Evolutionary conservation across 2,797 vertebrate genomes (phyloP), one percentile per base, ranked within the genome.

Genomic region (Fistularia tabacaria): DNA sequence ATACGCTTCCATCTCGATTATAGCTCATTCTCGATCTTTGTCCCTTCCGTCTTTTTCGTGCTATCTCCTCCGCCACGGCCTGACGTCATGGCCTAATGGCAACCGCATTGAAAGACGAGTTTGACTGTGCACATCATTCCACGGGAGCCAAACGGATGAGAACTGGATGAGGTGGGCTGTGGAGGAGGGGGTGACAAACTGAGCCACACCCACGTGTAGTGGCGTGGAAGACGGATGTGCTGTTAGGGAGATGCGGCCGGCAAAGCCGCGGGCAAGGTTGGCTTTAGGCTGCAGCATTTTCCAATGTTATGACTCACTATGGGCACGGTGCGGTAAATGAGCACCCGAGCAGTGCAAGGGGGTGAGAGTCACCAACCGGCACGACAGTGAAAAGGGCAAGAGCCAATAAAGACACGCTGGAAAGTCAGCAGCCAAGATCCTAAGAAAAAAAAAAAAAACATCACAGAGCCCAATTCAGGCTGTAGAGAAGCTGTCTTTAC

Each of bases 231-330:
- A 38, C 58, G 60, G 62, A 59, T 52, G 51, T 49, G 53, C 56
- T 51, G 51, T 9, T 7, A 45, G 54, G 59, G n/a, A n/a, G 73
- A 9, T 66, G 57, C 71, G 70, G 51, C 59, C 38, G 1, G 49
- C 15, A 47, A 57, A 41, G 62, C 74, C 70, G 59, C 56, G 36
- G 76, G 77, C 76, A 85, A 76, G 81, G 76, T 82, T 25, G 50
- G 61, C 66, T 67, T 64, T 53, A 48, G 59, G 69, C 75, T 70
- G 73, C 71, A 74, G 72, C 72, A 68, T 81, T 78, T n/a, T 81
- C 64, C 75, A 83, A 80, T 68, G 66, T 75, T 66, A 67, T 86
- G 80, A 86, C 73, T 86, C 86, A 85, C 57, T 64, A 44, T 74
- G 73, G 73, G 64, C 72, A 59, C 57, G 66, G 65, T 80, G 77